Evolutionary conservation across 2,888 invertebrate genomes (phyloP).

Genomic region (Hofmannophila pseudospretella): DNA sequence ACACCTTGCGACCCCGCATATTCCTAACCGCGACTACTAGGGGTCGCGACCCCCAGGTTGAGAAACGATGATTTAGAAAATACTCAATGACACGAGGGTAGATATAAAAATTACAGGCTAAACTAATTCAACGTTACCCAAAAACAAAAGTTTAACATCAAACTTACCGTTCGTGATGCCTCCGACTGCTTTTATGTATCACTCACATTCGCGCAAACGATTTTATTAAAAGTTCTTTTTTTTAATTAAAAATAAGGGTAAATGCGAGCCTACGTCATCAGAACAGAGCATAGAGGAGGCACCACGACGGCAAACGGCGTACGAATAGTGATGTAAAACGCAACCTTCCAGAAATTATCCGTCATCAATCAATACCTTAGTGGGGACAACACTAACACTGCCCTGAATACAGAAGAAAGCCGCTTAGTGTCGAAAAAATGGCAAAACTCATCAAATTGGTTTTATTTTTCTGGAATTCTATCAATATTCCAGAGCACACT

Average conservation of each 20-base stretch:
- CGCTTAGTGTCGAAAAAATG: slow-evolving; percentile 5
- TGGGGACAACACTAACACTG: background rate
- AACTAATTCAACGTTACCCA: too few relatives aligned
- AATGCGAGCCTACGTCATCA: slow-evolving; percentile 60
- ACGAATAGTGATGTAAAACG: slow-evolving; percentile 23
- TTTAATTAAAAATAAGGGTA: slow-evolving; percentile 10
- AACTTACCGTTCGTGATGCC: slow-evolving; percentile 70
- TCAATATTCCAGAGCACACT: too few relatives aligned
- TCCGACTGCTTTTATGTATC: slow-evolving; percentile 46
- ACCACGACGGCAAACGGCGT: slow-evolving; percentile 64
- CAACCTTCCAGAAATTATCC: slow-evolving; percentile 65
- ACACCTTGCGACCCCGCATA: too few relatives aligned
- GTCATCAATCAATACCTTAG: slow-evolving; percentile 69
- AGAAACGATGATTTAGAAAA: too few relatives aligned
- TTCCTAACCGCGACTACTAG: too few relatives aligned
- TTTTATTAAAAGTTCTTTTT: slow-evolving; percentile 1
- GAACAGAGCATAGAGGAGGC: slow-evolving; percentile 75
- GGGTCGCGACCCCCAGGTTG: too few relatives aligned
- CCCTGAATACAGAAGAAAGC: slow-evolving; percentile 1
- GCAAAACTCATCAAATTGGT: too few relatives aligned
- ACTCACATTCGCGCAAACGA: slow-evolving; percentile 14
- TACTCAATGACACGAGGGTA: too few relatives aligned
- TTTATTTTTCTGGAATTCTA: too few relatives aligned
- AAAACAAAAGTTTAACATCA: too few relatives aligned
- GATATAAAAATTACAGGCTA: too few relatives aligned